Conservation (phyloP, 2,888 invertebrate genomes). For the Calephelis perditalis region DNA sequence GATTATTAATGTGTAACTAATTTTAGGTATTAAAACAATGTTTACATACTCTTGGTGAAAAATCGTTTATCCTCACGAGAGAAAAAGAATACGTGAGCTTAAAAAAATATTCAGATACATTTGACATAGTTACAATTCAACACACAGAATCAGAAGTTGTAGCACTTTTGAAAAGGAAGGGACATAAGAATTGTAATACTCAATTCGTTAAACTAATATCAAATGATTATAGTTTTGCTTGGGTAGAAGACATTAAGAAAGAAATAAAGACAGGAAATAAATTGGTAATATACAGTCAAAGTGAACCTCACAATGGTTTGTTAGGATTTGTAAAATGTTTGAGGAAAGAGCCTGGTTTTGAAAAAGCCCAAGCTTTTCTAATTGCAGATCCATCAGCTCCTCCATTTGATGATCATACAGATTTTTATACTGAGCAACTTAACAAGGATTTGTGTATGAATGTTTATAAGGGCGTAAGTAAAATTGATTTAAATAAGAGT, state of each 20-base stretch:
- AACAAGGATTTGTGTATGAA: background rate
- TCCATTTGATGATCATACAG: background rate
- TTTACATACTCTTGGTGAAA: background rate
- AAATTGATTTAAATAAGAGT: background rate
- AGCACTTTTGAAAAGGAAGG: background rate
- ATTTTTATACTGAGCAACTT: background rate
- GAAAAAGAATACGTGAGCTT: background rate
- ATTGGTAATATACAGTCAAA: background rate
- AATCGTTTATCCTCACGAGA: background rate
- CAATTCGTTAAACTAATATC: background rate
- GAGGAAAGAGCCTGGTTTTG: background rate
- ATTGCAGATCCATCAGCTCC: background rate
- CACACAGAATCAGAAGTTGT: background rate
- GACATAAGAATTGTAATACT: background rate
- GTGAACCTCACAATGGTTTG: background rate
- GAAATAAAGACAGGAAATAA: background rate
- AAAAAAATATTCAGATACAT: background rate
- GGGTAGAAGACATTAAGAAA: background rate
- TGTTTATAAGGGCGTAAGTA: conserved; percentile 1
- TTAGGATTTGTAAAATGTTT: background rate
- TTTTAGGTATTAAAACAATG: background rate
- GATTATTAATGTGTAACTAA: background rate
- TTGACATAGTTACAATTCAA: background rate
- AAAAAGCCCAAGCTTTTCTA: conserved; percentile 1
- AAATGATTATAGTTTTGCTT: background rate